These are phyloP conservation scores for Drosophila robusta DNA, from an alignment of 2,888 invertebrate species.

Conservation along the genomic window DNA sequence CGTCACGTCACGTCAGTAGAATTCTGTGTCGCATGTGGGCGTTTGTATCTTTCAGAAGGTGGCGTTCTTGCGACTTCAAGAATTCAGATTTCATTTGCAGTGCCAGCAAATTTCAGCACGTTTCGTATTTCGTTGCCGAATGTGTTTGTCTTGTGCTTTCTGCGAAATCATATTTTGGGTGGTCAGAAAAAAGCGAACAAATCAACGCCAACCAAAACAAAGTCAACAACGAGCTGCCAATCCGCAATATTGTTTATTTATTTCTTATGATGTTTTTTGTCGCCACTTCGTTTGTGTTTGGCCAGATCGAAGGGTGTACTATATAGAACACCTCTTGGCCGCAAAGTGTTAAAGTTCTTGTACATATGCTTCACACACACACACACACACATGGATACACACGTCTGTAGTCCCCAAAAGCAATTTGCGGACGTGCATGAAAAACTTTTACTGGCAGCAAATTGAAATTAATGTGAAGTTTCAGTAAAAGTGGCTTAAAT, in stretches of 20 bases:
- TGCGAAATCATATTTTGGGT: slow-evolving; percentile 68
- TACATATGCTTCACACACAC: slow-evolving; percentile 32
- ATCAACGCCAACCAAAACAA: slow-evolving; percentile 33
- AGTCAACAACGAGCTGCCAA: slow-evolving; percentile 9
- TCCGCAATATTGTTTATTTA: slow-evolving; percentile 29
- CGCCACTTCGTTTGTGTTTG: slow-evolving; percentile 5
- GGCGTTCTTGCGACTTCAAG: slow-evolving; percentile 12
- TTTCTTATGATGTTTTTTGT: slow-evolving; percentile 14
- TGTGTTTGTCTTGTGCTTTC: slow-evolving; percentile 73
- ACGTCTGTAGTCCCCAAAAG: slow-evolving; percentile 64
- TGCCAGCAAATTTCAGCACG: slow-evolving; percentile 72
- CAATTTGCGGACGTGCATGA: slow-evolving; percentile 82
- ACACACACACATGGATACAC: slow-evolving; percentile 13
- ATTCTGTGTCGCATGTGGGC: slow-evolving; percentile 60
- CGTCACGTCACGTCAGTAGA: slow-evolving; percentile 43
- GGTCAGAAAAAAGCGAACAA: slow-evolving; percentile 40
- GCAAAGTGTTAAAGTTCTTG: slow-evolving; percentile 75
- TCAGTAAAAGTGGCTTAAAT: slow-evolving; percentile 82
- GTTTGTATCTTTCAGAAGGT: slow-evolving; percentile 46
- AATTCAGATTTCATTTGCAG: slow-evolving; percentile 55
- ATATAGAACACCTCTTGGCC: slow-evolving; percentile 60
- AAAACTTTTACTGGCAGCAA: slow-evolving; percentile 81
- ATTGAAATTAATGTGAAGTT: slow-evolving; percentile 83
- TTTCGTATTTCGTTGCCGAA: slow-evolving; percentile 61
- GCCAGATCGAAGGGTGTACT: slow-evolving; percentile 17